phyloP scores from a whole-genome alignment of 2,113 vertebrate genomes.

The Bucco capensis region DNA sequence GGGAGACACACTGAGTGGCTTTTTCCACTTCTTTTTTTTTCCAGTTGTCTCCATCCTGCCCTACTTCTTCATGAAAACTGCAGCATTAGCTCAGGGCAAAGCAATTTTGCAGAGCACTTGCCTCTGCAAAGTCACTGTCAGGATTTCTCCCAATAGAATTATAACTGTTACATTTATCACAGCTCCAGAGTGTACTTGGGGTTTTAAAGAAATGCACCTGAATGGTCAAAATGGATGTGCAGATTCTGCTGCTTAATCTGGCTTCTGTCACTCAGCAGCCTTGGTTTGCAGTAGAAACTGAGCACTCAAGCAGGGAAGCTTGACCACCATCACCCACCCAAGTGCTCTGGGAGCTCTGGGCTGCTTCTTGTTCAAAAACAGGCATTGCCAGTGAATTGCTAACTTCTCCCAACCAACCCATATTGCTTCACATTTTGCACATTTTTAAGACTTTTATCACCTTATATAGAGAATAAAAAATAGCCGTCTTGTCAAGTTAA shows the following conservation, averaged over 20 bases:
- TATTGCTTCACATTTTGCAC: not conserved
- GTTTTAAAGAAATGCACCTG: not conserved
- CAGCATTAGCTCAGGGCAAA: not conserved
- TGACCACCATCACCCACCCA: not conserved
- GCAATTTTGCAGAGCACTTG: not conserved
- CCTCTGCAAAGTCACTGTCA: not conserved
- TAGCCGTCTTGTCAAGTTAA: not conserved
- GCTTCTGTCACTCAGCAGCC: accelerated
- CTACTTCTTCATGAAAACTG: not conserved
- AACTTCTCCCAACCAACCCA: not conserved
- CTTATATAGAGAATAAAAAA: not conserved
- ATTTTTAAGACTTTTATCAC: not conserved
- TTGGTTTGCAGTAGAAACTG: not conserved
- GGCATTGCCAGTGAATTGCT: not conserved
- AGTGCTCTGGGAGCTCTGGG: not conserved
- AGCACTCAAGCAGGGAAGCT: not conserved
- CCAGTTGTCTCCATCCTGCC: not conserved
- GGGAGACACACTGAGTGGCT: not conserved
- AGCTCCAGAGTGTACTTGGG: not conserved
- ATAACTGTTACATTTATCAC: not conserved
- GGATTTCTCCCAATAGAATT: not conserved
- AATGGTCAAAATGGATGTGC: not conserved
- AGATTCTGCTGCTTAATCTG: not conserved
- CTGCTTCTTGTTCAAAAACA: not conserved
- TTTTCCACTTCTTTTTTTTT: not conserved